phyloP scores from a whole-genome alignment of 2,113 vertebrate species.

The Erythrocebus patas region DNA sequence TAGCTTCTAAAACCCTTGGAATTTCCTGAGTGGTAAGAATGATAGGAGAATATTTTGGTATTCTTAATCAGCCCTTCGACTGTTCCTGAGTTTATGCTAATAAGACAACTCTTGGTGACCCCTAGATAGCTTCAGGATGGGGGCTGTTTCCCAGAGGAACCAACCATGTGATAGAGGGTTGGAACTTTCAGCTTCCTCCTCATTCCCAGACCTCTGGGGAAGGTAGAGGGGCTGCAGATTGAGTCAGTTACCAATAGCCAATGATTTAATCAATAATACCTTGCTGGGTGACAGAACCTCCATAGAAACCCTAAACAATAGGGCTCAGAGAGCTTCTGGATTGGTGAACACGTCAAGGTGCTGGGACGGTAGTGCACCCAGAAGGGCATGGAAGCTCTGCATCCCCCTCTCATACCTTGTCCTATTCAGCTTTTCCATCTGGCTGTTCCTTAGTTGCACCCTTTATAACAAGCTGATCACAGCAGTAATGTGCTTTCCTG shows the following conservation, averaged over 20 bases:
- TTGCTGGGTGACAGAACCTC: neutral
- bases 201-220: neutral
- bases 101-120: neutral
- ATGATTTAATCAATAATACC: neutral
- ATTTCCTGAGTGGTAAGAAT: neutral
- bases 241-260: neutral
- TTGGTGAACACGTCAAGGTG: fast-evolving
- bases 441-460: neutral
- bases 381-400: neutral
- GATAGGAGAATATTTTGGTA: neutral
- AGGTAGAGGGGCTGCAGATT: neutral
- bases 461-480: neutral
- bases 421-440: neutral
- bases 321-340: neutral
- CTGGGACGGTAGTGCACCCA: neutral
- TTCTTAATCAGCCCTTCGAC: neutral
- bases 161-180: neutral
- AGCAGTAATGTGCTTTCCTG: neutral
- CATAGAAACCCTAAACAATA: neutral
- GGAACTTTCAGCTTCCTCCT: neutral
- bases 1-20: neutral
- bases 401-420: neutral
- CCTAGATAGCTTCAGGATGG: neutral
- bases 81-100: neutral
- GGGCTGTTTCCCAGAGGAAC: neutral